Percentiles rank a stretch among this genome's conserved stretches.
phyloP scores from a whole-genome alignment of 2,113 vertebrate genomes.

The Prionailurus viverrinus region DNA sequence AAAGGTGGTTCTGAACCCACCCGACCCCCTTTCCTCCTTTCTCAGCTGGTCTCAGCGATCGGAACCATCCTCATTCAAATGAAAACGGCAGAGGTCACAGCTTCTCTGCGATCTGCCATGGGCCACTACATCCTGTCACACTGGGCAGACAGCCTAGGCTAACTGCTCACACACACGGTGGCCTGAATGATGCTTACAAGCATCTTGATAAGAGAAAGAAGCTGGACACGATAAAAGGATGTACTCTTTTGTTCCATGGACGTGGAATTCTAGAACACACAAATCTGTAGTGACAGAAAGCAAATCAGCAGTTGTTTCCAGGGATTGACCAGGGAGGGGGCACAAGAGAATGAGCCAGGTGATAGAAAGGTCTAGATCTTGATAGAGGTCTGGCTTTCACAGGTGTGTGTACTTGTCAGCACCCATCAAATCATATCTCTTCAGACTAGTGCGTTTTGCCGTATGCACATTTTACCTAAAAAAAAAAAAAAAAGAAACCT shows the following conservation, averaged over 20 bases:
- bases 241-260: background rate
- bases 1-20: background rate
- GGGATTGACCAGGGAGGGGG: background rate
- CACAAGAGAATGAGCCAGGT: accelerated
- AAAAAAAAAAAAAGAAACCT: background rate
- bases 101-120: accelerated
- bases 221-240: background rate
- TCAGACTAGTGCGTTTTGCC: background rate
- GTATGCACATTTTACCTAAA: background rate
- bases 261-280: background rate
- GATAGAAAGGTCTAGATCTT: accelerated
- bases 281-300: background rate
- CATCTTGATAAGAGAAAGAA: background rate
- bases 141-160: background rate
- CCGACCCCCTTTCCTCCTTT: background rate
- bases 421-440: accelerated
- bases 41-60: background rate
- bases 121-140: background rate
- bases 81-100: background rate
- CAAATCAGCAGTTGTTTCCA: background rate
- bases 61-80: background rate
- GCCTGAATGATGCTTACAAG: accelerated
- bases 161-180: accelerated
- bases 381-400: background rate
- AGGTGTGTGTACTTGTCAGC: background rate